Evolutionary conservation across 2,113 vertebrate species (phyloP), one percentile per base, ranked within the genome.

Genomic region (Pitta sordida): DNA sequence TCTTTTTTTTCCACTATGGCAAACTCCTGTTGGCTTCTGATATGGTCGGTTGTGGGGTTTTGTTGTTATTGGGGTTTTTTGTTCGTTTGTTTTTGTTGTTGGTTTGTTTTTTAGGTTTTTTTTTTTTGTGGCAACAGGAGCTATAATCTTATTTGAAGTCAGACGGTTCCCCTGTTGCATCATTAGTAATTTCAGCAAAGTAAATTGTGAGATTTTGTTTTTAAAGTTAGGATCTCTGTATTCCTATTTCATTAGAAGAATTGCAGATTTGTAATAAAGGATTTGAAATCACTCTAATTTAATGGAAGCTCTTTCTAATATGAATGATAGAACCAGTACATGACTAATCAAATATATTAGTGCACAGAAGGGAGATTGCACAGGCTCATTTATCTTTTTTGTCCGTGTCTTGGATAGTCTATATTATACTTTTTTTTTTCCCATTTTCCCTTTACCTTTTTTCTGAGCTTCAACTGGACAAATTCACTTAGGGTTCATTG

Each of bases 401-500:
- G 63, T 60, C 48, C 14, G 0, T 91, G 81, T 87, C 94, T 94
- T 96, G 86, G 90, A 60, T 63, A 87, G 18, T 55, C 75, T 71
- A 16, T 88, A 65, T 63, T 93, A 52, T 64, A 65, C 62, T 69
- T 34, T 71, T 79, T 86, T 70, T 81, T 80, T 73, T 75, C 75
- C 27, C 27, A 12, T 88, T 94, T 92, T 77, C 20, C 26, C 27
- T 91, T 82, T 85, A 89, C 65, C 37, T 92, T 85, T 88, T 69
- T 90, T 63, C 79, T 83, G 69, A 63, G 34, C 39, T 85, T 90
- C 62, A 75, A 63, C 59, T 64, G 82, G 78, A 60, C 71, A 93
- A 94, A 96, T 96, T 79, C 62, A 94, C 67, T 96, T 96, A 92
- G 36, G n/a, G 75, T 75, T 94, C 93, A 91, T 95, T 93, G 62